phyloP scores from a whole-genome alignment of 2,113 vertebrate species.

The Salvelinus fontinalis region DNA sequence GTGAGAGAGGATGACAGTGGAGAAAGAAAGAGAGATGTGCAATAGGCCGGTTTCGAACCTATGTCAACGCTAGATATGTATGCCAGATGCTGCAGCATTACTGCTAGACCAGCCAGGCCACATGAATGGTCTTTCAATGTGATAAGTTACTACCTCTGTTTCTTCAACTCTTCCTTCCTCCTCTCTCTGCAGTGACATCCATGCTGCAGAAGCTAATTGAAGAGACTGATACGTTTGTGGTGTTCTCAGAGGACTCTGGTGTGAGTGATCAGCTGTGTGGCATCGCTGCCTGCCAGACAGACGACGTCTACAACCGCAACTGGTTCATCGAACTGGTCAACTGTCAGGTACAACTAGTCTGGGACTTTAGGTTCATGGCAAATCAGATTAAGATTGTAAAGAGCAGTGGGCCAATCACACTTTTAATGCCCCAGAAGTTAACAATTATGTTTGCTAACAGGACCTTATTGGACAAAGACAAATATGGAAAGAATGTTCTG shows the following conservation, averaged over 20 bases:
- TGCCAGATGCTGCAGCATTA: too few relatives aligned
- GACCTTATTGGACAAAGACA: too few relatives aligned
- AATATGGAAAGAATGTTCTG: not conserved
- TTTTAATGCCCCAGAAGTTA: too few relatives aligned
- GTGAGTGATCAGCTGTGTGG: slow-evolving; percentile 93
- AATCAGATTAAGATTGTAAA: too few relatives aligned
- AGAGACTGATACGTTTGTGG: slow-evolving; percentile 95
- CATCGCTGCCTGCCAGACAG: slow-evolving; percentile 91
- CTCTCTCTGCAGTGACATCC: slow-evolving; percentile 79
- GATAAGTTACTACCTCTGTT: not conserved
- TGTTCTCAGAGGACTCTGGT: slow-evolving; percentile 96
- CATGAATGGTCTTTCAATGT: not conserved
- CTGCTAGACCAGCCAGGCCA: too few relatives aligned
- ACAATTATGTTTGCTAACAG: too few relatives aligned
- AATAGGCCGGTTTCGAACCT: too few relatives aligned
- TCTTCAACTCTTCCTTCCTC: not conserved
- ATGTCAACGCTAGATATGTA: too few relatives aligned
- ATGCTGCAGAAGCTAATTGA: slow-evolving; percentile 98
- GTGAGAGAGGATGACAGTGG: too few relatives aligned
- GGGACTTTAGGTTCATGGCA: too few relatives aligned
- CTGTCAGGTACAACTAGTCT: slow-evolving; percentile 84
- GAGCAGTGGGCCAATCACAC: too few relatives aligned
- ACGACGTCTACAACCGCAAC: slow-evolving; percentile 95
- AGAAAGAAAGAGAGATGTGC: too few relatives aligned
- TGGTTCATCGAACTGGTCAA: slow-evolving; percentile 97